These are phyloP conservation scores for Gymnorhina tibicen DNA, from an alignment of 2,113 vertebrate species.

Conservation along the genomic window DNA sequence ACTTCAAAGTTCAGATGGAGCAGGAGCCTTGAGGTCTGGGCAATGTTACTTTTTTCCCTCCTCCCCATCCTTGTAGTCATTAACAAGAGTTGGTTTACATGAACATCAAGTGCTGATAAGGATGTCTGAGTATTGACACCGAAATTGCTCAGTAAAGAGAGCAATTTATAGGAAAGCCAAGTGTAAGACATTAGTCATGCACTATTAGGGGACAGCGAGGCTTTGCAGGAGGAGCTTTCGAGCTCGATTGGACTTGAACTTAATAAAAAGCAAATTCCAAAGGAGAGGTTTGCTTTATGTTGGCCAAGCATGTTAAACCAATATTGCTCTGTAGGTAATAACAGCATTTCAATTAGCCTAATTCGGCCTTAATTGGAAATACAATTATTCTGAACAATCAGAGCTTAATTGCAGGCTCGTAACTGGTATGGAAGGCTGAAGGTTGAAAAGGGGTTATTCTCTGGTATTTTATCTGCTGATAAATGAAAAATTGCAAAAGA, in stretches of 20 bases:
- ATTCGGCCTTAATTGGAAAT: constrained; percentile 17
- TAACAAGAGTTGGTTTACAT: constrained; percentile 63
- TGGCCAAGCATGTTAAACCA: neutral
- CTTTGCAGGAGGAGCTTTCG: constrained; percentile 41
- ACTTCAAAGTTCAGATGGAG: constrained; percentile 51
- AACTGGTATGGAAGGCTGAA: neutral
- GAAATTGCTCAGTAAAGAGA: constrained; percentile 47
- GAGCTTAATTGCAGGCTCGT: neutral
- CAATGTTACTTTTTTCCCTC: neutral
- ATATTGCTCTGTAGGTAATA: constrained; percentile 17
- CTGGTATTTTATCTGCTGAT: neutral
- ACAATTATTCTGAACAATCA: neutral
- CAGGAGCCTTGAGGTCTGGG: constrained; percentile 37
- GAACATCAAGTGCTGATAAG: constrained; percentile 67
- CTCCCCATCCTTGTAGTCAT: neutral
- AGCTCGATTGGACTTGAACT: constrained; percentile 57
- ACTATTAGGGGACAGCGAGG: constrained; percentile 60
- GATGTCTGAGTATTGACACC: constrained; percentile 60
- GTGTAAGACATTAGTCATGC: constrained; percentile 66
- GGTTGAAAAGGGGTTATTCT: neutral
- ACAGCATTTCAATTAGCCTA: neutral
- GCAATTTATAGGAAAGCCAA: constrained; percentile 65
- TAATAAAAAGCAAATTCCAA: constrained; percentile 21
- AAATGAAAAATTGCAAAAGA: neutral
- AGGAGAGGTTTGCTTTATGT: neutral